Evolutionary conservation across 64 coral and sea anemone species (phyloP), one percentile per base, ranked within the genome.

Genomic region (Trachythela sp.): DNA sequence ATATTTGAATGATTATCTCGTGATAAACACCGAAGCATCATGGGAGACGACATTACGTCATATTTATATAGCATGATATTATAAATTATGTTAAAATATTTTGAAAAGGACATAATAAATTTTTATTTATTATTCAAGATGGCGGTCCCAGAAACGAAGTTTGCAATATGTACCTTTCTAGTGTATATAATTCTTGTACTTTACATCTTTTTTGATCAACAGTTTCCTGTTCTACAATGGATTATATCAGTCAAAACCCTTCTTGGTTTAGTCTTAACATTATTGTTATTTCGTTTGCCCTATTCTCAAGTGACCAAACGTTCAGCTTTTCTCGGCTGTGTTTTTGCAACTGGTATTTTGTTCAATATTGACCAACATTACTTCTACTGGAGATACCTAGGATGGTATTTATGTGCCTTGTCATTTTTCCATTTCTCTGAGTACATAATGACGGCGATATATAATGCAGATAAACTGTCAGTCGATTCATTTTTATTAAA

Each of bases 381-480:
- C 15, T 39, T 39, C 20, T 31, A 68, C 7, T 94, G 76, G 54
- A 86, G 60, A 37, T 91, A 87, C 84, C 93, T 95, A 87, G 96
- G 93, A 29, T 99, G 96, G 93, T 99, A 99, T 43, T 38, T 99
- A 37, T 77, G 86, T 13, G 92, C 93, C 1, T 70, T 99, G 8
- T 93, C 96, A 13, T 93, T 99, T 59, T 99, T 99, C 71, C 96
- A 99, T 54, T 72, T 92, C 42, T 99, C 96, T 60, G 96, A 99
- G 45, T 99, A 91, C 91, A 88, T 99, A 20, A 95, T 99, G 93
- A 92, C 90, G 29, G 91, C 96, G 17, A 84, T 88, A 0, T 99
- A 99, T 60, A 95, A 91, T 48, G 50, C 91, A 13, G 52, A 88
- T 60, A 99, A 92, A 48, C 70, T 99, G 13, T 93, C 91, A 37